A percentile compares a stretch with the other conserved stretches of the same genome.
These are phyloP conservation scores for Rhinoraja longicauda DNA, from an alignment of 2,797 vertebrate species.

Conservation along the genomic window DNA sequence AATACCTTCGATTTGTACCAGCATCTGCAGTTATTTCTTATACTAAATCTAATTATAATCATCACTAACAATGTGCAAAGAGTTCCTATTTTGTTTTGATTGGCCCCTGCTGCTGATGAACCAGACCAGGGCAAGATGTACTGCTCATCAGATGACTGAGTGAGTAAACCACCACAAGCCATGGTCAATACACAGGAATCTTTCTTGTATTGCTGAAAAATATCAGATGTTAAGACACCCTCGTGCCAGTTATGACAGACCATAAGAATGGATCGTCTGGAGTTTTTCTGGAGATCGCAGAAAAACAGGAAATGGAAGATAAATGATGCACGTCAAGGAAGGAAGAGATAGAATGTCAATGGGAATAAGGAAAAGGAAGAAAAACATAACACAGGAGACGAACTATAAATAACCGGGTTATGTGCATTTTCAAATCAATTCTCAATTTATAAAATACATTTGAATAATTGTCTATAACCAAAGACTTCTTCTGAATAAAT, in stretches of 20 bases:
- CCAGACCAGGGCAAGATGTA: not conserved
- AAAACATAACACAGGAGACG: constrained; percentile 28
- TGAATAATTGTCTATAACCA: not conserved
- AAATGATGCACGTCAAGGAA: constrained; percentile 39
- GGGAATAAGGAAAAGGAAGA: constrained; percentile 36
- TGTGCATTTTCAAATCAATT: not conserved
- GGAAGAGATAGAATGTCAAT: constrained; percentile 37
- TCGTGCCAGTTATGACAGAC: not conserved
- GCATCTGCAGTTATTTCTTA: too few species aligned
- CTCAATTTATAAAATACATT: not conserved
- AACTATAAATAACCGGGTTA: constrained; percentile 31
- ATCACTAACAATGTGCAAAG: not conserved
- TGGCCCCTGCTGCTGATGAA: not conserved
- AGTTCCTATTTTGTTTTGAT: not conserved
- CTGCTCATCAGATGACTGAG: not conserved
- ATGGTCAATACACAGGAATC: not conserved
- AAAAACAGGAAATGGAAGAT: constrained; percentile 38
- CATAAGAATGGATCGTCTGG: constrained; percentile 18
- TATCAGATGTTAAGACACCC: constrained; percentile 8
- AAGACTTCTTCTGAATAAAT: not conserved
- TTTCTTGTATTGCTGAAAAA: not conserved
- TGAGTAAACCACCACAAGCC: not conserved
- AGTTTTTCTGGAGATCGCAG: constrained; percentile 11
- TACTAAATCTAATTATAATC: not conserved
- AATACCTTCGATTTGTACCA: too few species aligned